These are phyloP conservation scores for Zaprionus nigranus DNA, from an alignment of 1,140 invertebrate genomes.

Conservation along the genomic window DNA sequence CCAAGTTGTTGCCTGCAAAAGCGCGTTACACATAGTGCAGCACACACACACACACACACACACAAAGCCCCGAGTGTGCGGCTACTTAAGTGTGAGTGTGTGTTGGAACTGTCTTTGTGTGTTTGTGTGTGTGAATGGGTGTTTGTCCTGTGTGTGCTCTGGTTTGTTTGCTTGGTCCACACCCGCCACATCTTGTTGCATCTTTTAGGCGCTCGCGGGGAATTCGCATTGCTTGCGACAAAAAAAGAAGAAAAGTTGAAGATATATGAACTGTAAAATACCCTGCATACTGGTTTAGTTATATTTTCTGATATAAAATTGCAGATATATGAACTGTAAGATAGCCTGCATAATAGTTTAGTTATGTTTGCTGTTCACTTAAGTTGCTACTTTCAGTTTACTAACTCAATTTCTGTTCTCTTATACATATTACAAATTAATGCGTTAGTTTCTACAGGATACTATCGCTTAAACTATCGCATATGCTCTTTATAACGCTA, in stretches of 20 bases:
- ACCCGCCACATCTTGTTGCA: constrained; percentile 73
- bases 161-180: constrained; percentile 68
- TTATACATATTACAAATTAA: background rate
- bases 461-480: background rate
- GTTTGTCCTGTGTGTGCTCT: constrained; percentile 26
- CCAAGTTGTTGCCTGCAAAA: constrained; percentile 38
- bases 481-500: background rate
- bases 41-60: constrained; percentile 16
- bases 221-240: constrained; percentile 46
- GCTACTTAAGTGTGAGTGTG: constrained; percentile 60
- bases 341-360: too few relatives aligned
- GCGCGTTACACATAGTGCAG: constrained; percentile 49
- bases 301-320: too few relatives aligned
- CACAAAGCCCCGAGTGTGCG: constrained; percentile 46
- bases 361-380: too few relatives aligned
- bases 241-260: constrained; percentile 4
- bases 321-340: too few relatives aligned
- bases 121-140: constrained; percentile 17
- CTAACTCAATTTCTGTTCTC: background rate
- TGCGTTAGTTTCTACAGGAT: background rate
- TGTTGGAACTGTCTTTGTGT: too few relatives aligned
- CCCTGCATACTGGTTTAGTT: background rate
- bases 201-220: constrained; percentile 70
- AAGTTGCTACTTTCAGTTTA: background rate
- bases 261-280: background rate